These are phyloP conservation scores for Montipora sp. DNA, from an alignment of 64 coral and sea anemone species.

Conservation along the genomic window DNA sequence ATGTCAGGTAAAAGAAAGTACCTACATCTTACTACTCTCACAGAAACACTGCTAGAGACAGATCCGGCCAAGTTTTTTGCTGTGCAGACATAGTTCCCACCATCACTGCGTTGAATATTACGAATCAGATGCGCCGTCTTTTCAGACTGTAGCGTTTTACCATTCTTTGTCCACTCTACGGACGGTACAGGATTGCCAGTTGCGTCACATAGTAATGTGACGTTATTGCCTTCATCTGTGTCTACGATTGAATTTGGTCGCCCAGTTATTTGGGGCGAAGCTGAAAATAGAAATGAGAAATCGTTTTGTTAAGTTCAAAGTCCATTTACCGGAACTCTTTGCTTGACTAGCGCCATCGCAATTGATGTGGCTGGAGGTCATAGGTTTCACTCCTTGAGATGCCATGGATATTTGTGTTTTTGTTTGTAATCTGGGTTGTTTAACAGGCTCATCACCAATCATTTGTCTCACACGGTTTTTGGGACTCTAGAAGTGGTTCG, in stretches of 20 bases:
- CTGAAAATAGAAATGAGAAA: neutral
- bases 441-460: too few species aligned
- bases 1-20: neutral
- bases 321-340: too few species aligned
- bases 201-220: neutral
- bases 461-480: too few species aligned
- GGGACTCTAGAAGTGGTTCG: too few species aligned
- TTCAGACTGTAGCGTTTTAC: neutral
- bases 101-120: conserved; percentile 15
- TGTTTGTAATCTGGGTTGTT: too few species aligned
- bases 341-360: too few species aligned
- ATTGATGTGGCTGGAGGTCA: too few species aligned
- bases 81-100: conserved; percentile 33
- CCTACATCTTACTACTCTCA: conserved; percentile 50
- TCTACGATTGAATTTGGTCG: neutral
- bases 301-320: too few species aligned
- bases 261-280: neutral
- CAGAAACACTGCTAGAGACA: neutral
- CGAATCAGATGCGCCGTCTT: neutral
- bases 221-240: neutral
- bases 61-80: conserved; percentile 7
- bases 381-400: too few species aligned
- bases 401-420: too few species aligned
- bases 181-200: neutral
- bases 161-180: conserved; percentile 31